Evolutionary conservation across 2,113 vertebrate species (phyloP).

Genomic region (Petromus typicus): DNA sequence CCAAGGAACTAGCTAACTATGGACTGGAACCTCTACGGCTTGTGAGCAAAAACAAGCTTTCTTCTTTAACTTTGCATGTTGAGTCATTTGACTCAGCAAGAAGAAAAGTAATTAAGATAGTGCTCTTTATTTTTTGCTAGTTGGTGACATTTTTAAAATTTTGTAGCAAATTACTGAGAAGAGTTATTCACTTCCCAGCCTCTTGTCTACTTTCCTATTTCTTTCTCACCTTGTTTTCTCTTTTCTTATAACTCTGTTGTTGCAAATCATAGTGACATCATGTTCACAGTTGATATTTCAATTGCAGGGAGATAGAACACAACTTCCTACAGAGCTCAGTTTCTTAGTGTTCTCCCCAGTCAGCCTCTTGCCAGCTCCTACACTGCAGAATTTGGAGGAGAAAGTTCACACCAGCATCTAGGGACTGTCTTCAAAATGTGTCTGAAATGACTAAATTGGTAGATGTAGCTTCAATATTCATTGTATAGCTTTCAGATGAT

Average conservation of each 20-base stretch:
- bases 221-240: background rate
- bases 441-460: background rate
- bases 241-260: background rate
- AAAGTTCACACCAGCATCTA: background rate
- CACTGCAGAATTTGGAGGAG: background rate
- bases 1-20: background rate
- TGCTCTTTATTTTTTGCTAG: background rate
- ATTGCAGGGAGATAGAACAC: no score
- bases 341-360: background rate
- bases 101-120: background rate
- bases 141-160: background rate
- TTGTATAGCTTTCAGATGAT: conserved; percentile 14
- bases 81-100: background rate
- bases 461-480: background rate
- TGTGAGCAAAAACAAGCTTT: background rate
- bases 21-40: background rate
- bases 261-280: background rate
- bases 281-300: background rate
- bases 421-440: background rate
- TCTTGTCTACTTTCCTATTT: background rate
- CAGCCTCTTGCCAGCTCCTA: accelerated
- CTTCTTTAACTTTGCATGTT: background rate
- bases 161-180: background rate
- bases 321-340: no score
- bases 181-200: background rate